Evolutionary conservation across 2,888 invertebrate species (phyloP), one percentile per base, ranked within the genome.

Genomic region (Cataglyphis rosenhaueri): DNA sequence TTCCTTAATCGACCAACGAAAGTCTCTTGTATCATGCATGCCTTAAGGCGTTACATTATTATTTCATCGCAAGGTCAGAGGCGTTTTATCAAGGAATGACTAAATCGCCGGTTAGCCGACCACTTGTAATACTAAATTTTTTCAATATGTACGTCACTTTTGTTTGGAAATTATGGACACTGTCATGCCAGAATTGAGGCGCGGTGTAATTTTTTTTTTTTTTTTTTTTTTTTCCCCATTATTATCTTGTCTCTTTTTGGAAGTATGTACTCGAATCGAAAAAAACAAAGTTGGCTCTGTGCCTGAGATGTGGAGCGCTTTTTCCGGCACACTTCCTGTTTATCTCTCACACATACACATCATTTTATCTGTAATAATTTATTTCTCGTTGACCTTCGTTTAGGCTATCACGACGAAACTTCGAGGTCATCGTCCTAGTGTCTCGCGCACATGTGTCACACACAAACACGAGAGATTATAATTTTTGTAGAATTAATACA

Each of bases 261-360:
- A 21, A 21, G 38, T 25, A 10, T 38, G 25, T 59, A 18, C 10
- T 57, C 57, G 38, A 38, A 71, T 73, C 41, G 4, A 59, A 59
- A 57, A 57, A 8, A 73, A 41, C 41, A 12, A 48, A 82, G 76
- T 66, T 75, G 84, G 76, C 62, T 73, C 32, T 66, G 70, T 38
- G 82, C 86, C 79, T 52, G 82, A 59, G 73, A 83, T 78, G 59
- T 41, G 21, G 59, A 59, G 44, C 41, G 29, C 70, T 81, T 86
- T 83, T 84, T 83, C 52, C 74, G 62, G 29, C 55, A 59, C 66
- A 35, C 62, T 87, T 87, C 85, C 85, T 87, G 85, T 87, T 87
- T 82, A 73, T 57, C 66, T 52, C 48, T 52, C 48, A 52, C 48
- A 52, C 8, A 52, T 52, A 52, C n/a, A 18, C 38, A 61, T 82